Base-by-base conservation (phyloP, 2,797 vertebrate species). In the Oreonectes daqikongensis region DNA sequence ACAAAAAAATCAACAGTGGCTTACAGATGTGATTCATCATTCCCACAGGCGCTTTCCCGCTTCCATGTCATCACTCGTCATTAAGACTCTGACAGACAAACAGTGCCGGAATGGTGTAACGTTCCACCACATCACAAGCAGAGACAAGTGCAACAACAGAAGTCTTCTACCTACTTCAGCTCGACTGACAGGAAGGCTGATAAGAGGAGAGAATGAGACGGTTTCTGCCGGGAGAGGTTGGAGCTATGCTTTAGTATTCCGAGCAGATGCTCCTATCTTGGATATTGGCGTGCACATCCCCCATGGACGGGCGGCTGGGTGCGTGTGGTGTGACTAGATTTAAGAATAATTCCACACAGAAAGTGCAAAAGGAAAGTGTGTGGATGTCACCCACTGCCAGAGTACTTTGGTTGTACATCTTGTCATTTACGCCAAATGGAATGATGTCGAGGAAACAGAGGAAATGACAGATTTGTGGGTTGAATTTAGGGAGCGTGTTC, bases 241-340 rank as follows among this genome's bases (percentile, higher is more conserved):
- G 53, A 82, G 67, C 71, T 57, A 3, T 46, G 69, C 71, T 84
- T 88, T 84, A 82, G 87, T 84, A 89, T 89, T 84, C 80, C 82
- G 32, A 69, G 74, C 82, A 80, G 84, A 78, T 59, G 53, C 82
- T 72, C 75, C 60, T 26, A 59, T 85, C 80, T 77, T 81, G 75
- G 63, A 48, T 53, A 81, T 77, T 53, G 35, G 63, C 1, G n/a
- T 44, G 66, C 71, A 75, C 75, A 52, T 66, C 77, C 70, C 72
- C 50, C 20, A 24, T 80, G 32, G 79, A 82, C 68, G 52, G 75
- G 77, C 63, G 73, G 70, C 76, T 14, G 61, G 76, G 82, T 81
- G 65, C 69, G 84, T 84, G 83, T 87, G 86, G 84, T 84, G 83
- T 87, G 86, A 88, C 80, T 82, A 83, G 83, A 85, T 82, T 86